Conservation (phyloP, 2,797 vertebrate species). For the Cossypha niveicapilla region DNA sequence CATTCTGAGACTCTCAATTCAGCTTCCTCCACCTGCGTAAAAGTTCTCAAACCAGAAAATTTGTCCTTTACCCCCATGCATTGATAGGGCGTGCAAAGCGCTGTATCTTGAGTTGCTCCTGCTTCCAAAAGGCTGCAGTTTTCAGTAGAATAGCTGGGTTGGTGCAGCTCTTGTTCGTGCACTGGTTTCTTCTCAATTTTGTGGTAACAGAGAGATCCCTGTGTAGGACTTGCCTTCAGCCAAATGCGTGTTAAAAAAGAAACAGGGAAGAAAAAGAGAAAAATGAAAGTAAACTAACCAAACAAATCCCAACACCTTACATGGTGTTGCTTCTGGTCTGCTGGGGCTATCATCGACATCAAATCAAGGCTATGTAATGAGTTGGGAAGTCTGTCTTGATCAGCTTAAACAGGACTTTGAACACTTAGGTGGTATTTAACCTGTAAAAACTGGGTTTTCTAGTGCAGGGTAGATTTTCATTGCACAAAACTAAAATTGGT, state of each 20-base stretch:
- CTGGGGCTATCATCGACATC: background rate
- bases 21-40: background rate
- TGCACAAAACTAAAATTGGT: background rate
- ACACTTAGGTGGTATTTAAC: background rate
- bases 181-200: background rate
- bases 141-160: background rate
- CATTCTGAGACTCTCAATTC: background rate
- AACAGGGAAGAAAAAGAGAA: background rate
- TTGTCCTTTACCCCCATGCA: background rate
- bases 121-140: background rate
- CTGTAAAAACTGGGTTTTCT: background rate
- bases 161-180: background rate
- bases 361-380: background rate
- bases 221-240: background rate
- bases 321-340: background rate
- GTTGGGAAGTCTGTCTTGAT: background rate
- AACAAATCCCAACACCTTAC: background rate
- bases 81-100: accelerated
- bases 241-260: background rate
- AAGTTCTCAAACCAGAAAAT: background rate
- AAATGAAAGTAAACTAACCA: background rate
- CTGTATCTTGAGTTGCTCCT: background rate
- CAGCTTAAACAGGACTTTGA: background rate
- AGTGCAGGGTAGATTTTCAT: background rate
- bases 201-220: background rate